These are phyloP conservation scores for Zingel zingel DNA, from an alignment of 2,113 vertebrate genomes.

Conservation along the genomic window DNA sequence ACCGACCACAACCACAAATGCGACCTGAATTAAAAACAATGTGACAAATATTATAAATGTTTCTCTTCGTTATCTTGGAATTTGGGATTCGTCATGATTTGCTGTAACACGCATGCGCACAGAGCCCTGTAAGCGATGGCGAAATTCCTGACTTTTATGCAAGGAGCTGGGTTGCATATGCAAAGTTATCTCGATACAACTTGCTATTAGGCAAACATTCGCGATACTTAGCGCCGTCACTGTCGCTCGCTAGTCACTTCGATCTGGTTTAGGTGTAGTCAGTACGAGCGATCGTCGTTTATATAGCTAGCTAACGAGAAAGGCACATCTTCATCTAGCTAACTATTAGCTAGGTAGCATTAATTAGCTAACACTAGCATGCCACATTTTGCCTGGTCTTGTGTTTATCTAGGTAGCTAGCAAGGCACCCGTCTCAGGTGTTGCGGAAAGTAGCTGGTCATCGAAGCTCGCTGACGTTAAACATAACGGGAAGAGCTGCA, in stretches of 20 bases:
- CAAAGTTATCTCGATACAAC: conserved; percentile 74
- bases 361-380: conserved; percentile 73
- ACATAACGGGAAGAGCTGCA: conserved; percentile 43
- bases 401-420: conserved; percentile 63
- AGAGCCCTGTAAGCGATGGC: conserved; percentile 66
- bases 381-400: conserved; percentile 54
- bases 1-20: rapidly evolving
- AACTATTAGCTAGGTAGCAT: conserved; percentile 73
- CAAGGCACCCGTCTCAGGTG: conserved; percentile 46
- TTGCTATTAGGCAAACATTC: background rate
- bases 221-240: conserved; percentile 8
- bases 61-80: conserved; percentile 41
- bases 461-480: conserved; percentile 42
- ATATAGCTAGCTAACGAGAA: conserved; percentile 1
- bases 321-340: conserved; percentile 66
- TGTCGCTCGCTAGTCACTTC: conserved; percentile 5
- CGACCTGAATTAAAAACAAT: background rate
- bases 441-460: conserved; percentile 37
- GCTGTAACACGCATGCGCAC: conserved; percentile 71
- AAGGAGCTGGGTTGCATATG: conserved; percentile 64
- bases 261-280: conserved; percentile 29
- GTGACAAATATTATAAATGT: background rate
- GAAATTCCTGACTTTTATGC: conserved; percentile 76
- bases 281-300: conserved; percentile 14
- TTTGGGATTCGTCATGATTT: conserved; percentile 59